Base-by-base conservation (phyloP, 2,797 vertebrate species). In the Spinibarbus caldwelli region DNA sequence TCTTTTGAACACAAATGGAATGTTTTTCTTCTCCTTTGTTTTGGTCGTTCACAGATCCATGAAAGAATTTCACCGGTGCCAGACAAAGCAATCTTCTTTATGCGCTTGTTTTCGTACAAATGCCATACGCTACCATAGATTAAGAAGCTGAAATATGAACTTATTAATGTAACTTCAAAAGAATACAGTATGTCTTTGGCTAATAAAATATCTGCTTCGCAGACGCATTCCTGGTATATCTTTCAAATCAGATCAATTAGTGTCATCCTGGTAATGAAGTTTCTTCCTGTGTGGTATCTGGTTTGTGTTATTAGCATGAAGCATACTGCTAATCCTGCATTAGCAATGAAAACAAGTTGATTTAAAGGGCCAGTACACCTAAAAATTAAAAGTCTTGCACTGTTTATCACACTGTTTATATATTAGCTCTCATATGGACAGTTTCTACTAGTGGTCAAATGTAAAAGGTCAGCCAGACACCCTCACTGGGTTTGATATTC, bases 1-100 rank as follows among this genome's bases (percentile, higher is more conserved):
- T 85, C 79, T 68, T 87, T 73, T 82, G 59, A 84, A 77, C 66
- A 78, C 6, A 78, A 59, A 31, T 67, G 81, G 86, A 87, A 87
- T 87, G 82, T 87, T 87, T 86, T 75, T 49, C 76, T 79, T 83
- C 45, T 73, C 67, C 1, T 57, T 78, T 67, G 78, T 86, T 73
- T 86, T 41, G 17, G 52, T 80, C 41, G 12, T 73, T 78, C 43
- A 29, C 67, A 86, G 57, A 71, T 66, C 81, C 57, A 79, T 62
- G 34, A 67, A 64, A 86, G 26, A 47, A 68, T 68, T 21, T 17
- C n/a, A 70, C 57, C 9, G 2, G 19, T 80, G 67, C 68, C 86
- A 67, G 86, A 79, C 77, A 83, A 82, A 86, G 85, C 57, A 73
- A 43, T 80, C 47, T 83, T 79, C 57, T 45, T 38, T 83, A 72